A percentile compares a stretch with the other conserved stretches of the same genome.
Conservation (phyloP, 2,888 invertebrate species). For the Drosophila emarginata region DNA sequence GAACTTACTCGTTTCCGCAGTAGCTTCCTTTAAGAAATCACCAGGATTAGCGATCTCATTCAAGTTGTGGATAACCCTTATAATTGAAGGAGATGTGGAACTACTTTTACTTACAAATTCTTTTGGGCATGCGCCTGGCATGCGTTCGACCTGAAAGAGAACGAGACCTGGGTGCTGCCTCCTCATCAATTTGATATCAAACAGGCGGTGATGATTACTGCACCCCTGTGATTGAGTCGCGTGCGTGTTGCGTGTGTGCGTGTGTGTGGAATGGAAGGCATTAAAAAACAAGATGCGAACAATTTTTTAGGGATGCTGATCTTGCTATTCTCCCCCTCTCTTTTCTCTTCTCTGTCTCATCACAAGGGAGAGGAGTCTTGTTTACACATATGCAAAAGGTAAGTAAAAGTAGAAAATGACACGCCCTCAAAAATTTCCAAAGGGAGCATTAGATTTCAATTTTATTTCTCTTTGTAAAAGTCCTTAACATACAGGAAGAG, state of each 20-base stretch:
- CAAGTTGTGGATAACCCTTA: slow-evolving; percentile 11
- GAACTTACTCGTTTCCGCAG: slow-evolving; percentile 31
- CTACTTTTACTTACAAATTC: neutral
- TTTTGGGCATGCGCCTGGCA: slow-evolving; percentile 47
- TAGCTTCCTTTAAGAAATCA: slow-evolving; percentile 56
- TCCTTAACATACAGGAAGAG: slow-evolving; percentile 1
- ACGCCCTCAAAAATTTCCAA: neutral
- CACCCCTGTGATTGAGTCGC: slow-evolving; percentile 12
- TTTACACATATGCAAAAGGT: slow-evolving; percentile 45
- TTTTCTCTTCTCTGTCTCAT: neutral
- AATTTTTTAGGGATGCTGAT: slow-evolving; percentile 54
- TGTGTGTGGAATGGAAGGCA: slow-evolving; percentile 26
- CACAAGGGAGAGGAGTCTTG: slow-evolving; percentile 31
- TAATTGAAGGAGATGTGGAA: neutral
- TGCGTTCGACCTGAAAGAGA: slow-evolving; percentile 31
- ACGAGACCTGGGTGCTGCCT: slow-evolving; percentile 10
- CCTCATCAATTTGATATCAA: slow-evolving; percentile 70
- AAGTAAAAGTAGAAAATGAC: slow-evolving; percentile 12
- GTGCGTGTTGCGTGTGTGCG: slow-evolving; percentile 22
- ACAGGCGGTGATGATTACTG: slow-evolving; percentile 15
- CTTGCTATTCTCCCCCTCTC: neutral
- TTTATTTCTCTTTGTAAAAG: neutral
- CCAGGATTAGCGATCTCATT: slow-evolving; percentile 58
- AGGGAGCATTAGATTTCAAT: neutral
- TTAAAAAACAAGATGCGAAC: slow-evolving; percentile 38